Evolutionary conservation across 1,140 invertebrate species (phyloP).

Genomic region (Drosophila murphyi): DNA sequence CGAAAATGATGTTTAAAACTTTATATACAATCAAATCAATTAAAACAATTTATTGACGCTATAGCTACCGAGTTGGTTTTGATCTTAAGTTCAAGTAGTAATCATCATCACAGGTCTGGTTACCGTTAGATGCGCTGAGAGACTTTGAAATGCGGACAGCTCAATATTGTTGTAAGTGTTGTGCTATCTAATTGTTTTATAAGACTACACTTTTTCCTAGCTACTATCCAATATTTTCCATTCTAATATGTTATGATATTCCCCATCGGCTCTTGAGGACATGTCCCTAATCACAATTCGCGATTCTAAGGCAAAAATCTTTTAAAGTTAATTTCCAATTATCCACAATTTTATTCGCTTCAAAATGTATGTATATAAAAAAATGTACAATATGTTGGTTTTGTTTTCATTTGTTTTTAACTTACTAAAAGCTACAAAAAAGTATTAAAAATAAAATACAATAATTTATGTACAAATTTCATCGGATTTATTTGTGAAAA

Average conservation of each 20-base stretch:
- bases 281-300: not conserved
- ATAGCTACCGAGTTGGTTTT: constrained; percentile 19
- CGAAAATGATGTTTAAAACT: constrained; percentile 15
- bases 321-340: constrained; percentile 65
- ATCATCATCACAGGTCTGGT: not conserved
- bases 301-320: not conserved
- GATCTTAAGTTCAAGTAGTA: not conserved
- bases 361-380: constrained; percentile 69
- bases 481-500: constrained; percentile 72
- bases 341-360: constrained; percentile 81
- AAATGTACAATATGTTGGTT: constrained; percentile 71
- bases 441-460: constrained; percentile 76
- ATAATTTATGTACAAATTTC: constrained; percentile 80
- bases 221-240: not conserved
- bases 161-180: constrained; percentile 4
- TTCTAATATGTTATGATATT: not conserved
- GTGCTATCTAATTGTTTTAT: not conserved
- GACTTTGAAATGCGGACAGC: not conserved
- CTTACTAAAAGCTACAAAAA: constrained; percentile 70
- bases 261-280: not conserved
- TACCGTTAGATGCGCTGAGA: not conserved
- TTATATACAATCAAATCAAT: constrained; percentile 1
- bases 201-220: not conserved
- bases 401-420: constrained; percentile 60
- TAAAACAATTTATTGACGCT: constrained; percentile 34